Evolutionary conservation across 2,113 vertebrate genomes (phyloP).

Genomic region (Nematolebias whitei): DNA sequence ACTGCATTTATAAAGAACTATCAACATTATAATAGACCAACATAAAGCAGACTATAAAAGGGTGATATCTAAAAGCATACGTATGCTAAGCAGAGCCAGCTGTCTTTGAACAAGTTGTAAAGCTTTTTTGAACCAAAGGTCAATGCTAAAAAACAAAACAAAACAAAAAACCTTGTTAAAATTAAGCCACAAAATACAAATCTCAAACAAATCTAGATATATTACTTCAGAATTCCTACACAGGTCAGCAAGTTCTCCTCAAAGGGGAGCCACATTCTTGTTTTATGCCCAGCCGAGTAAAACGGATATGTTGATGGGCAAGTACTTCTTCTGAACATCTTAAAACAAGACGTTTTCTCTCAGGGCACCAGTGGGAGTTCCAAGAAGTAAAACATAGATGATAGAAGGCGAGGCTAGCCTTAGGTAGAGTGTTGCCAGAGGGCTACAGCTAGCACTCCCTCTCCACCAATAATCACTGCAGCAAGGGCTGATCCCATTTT

Average conservation of each 20-base stretch:
- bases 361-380: conserved; percentile 71
- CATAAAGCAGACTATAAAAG: neutral
- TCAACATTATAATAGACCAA: too few species aligned
- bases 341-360: conserved; percentile 71
- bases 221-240: conserved; percentile 61
- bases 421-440: conserved; percentile 68
- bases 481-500: conserved; percentile 65
- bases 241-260: conserved; percentile 68
- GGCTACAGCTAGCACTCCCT: conserved; percentile 59
- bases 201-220: conserved; percentile 34
- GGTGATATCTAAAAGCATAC: neutral
- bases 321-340: conserved; percentile 68
- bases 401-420: conserved; percentile 63
- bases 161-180: conserved; percentile 40
- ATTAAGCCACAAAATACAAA: conserved; percentile 41
- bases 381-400: conserved; percentile 55
- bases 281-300: conserved; percentile 69
- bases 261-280: conserved; percentile 63
- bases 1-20: too few species aligned
- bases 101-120: conserved; percentile 11
- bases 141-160: conserved; percentile 15
- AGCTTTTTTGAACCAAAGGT: conserved; percentile 3
- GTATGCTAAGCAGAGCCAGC: conserved; percentile 15
- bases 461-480: conserved; percentile 64
- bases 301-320: conserved; percentile 65